Percentiles rank a stretch among this genome's conserved stretches.
Evolutionary conservation across 1,140 invertebrate species (phyloP).

Genomic region (Acyrthosiphon pisum): DNA sequence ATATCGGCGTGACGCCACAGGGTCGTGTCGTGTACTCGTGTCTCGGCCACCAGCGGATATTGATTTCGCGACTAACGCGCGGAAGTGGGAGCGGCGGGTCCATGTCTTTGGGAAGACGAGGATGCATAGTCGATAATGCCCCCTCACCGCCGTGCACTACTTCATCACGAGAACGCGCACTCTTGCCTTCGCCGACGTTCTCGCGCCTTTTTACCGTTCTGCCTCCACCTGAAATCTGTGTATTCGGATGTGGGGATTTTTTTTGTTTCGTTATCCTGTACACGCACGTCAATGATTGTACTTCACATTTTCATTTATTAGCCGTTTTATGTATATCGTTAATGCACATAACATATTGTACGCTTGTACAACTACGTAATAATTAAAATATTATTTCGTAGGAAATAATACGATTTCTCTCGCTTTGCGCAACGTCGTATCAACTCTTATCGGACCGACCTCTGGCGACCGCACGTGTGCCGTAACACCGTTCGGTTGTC

Average conservation of each 20-base stretch:
- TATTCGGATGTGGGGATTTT: neutral
- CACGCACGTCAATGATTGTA: neutral
- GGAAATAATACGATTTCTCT: neutral
- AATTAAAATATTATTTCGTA: neutral
- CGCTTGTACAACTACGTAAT: neutral
- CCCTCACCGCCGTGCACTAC: neutral
- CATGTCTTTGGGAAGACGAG: slow-evolving; percentile 51
- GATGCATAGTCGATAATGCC: slow-evolving; percentile 48
- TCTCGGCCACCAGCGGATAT: slow-evolving; percentile 51
- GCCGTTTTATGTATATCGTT: neutral
- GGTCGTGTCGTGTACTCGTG: slow-evolving; percentile 48
- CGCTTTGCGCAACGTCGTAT: neutral
- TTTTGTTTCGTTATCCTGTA: neutral
- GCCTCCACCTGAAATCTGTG: neutral
- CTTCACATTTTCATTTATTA: neutral
- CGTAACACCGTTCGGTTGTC: neutral
- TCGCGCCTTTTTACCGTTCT: neutral
- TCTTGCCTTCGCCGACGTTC: neutral
- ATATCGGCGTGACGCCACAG: slow-evolving; percentile 51
- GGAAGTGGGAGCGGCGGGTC: slow-evolving; percentile 32
- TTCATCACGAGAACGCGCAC: neutral
- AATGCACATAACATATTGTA: neutral
- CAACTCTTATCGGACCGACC: neutral
- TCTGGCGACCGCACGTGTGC: neutral
- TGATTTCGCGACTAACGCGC: slow-evolving; percentile 49